Base-by-base conservation (phyloP, 2,797 vertebrate genomes). In the Parauchenoglanis punctatus region DNA sequence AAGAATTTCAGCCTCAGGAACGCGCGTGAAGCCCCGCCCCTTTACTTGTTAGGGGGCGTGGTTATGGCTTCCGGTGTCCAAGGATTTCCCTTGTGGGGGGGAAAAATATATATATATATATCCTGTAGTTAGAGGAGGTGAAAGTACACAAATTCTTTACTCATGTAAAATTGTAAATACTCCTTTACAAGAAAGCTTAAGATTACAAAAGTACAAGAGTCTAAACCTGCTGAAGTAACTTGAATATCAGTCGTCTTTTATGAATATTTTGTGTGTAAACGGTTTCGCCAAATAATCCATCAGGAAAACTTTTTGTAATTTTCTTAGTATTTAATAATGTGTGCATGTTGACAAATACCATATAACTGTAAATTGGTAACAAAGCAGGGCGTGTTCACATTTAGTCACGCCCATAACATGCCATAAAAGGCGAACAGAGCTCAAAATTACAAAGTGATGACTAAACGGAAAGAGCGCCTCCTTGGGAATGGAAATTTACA, bases 1-100 rank as follows among this genome's bases (percentile, higher is more conserved):
- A 86, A 80, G 31, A 89, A 82, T 86, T 89, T 82, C 52, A 46
- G 75, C 65, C 20, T 18, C 46, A 61, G 68, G 61, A 86, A 87
- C 73, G 72, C 72, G 35, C 7, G 2, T 13, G 31, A 35, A 31
- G 20, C 58, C 35, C 31, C 85, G 40, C 72, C 80, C 61, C 2
- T 65, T 83, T 58, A 1, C 12, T 4, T 25, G 25, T 12, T 5
- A 8, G 65, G 15, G 49, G 84, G 84, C 59, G 84, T 86, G 73
- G 84, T 13, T 49, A 52, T 49, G 2, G 0, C 46, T 83, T 65
- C 63, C n/a, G 67, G 67, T 72, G 12, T 46, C 13, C 7, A 18
- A 46, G 15, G 23, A 49, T 31, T 52, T 81, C 25, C 40, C 25
- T 28, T 49, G 15, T 65, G 61, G 15, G 0, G 3, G 7, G 7